These are phyloP conservation scores for Sphinx pinastri DNA, from an alignment of 2,888 invertebrate genomes.

Conservation along the genomic window DNA sequence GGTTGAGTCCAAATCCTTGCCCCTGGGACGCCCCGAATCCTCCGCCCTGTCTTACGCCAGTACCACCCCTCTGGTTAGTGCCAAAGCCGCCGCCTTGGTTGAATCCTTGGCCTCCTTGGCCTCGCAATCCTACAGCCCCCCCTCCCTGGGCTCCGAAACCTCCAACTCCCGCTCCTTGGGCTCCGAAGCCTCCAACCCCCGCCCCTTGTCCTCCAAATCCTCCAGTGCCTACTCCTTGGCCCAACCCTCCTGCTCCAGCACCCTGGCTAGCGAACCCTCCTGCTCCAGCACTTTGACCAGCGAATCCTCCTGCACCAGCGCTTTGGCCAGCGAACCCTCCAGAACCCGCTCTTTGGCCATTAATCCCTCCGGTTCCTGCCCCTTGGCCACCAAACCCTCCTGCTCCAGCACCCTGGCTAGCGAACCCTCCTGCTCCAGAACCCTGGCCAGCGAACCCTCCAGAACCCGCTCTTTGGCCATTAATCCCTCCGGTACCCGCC, in stretches of 20 bases:
- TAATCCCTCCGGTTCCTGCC: neutral
- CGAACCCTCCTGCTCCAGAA: neutral
- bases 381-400: too few species aligned
- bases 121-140: neutral
- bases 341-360: neutral
- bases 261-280: neutral
- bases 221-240: neutral
- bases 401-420: neutral
- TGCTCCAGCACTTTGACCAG: neutral
- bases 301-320: neutral
- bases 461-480: neutral
- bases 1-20: conserved; percentile 32
- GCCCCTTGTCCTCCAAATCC: neutral
- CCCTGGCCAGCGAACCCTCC: neutral
- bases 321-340: neutral
- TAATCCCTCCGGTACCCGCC: neutral
- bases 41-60: conserved; percentile 31
- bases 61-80: conserved; percentile 30
- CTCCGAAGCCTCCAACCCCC: neutral
- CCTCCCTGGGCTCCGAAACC: neutral
- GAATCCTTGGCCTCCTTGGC: conserved; percentile 33
- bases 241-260: neutral
- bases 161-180: neutral
- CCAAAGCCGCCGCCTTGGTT: conserved; percentile 35
- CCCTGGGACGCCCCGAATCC: conserved; percentile 38